These are phyloP conservation scores for Prionailurus bengalensis DNA, from an alignment of 2,113 vertebrate genomes.

Conservation along the genomic window DNA sequence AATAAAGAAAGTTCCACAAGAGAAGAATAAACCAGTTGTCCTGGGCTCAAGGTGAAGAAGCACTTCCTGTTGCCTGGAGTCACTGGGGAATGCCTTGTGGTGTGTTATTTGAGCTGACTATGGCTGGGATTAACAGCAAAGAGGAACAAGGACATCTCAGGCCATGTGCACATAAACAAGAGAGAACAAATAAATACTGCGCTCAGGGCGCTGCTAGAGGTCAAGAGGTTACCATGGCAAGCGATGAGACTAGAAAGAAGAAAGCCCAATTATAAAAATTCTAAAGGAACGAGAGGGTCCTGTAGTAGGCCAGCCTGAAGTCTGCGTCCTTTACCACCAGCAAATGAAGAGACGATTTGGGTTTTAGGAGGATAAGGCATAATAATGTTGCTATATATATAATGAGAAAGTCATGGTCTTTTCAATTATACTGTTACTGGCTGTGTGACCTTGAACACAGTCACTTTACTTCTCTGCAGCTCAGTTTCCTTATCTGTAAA, in stretches of 20 bases:
- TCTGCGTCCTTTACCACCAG: background rate
- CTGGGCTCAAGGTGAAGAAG: background rate
- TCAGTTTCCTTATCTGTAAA: constrained; percentile 20
- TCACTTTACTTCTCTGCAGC: background rate
- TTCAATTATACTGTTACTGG: background rate
- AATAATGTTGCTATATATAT: background rate
- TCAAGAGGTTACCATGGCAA: background rate
- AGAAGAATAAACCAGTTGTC: background rate
- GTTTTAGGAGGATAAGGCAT: background rate
- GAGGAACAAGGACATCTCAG: background rate
- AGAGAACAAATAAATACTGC: background rate
- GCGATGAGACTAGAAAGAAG: background rate
- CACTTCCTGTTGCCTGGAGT: background rate
- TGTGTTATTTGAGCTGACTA: background rate
- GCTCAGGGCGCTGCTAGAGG: no score
- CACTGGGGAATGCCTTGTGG: background rate
- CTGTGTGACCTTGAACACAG: background rate
- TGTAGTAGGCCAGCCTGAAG: background rate
- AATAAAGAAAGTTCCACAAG: background rate
- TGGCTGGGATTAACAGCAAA: background rate
- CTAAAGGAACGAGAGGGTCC: background rate
- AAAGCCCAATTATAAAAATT: background rate
- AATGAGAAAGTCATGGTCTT: background rate
- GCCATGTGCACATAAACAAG: background rate
- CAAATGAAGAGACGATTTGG: background rate